Conservation (phyloP, 2,888 invertebrate genomes). For the Pseudeuparius sepicola region DNA sequence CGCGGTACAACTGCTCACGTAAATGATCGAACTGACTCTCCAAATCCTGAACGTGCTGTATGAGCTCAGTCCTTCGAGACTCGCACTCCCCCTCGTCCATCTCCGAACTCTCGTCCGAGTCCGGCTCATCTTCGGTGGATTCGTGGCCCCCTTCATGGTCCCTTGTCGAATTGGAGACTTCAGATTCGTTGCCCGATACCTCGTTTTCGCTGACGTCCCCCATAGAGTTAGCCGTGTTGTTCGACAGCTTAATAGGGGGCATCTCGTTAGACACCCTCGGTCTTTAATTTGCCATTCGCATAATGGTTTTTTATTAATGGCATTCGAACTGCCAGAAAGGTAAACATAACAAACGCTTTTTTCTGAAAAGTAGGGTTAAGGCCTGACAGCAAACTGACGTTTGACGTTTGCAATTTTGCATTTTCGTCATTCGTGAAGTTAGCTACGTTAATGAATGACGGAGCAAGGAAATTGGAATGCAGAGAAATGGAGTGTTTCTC, state of each 20-base stretch:
- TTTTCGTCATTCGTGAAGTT: too few species aligned
- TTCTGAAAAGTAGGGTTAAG: too few species aligned
- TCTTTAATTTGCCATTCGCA: too few species aligned
- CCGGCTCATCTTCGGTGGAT: slow-evolving; percentile 71
- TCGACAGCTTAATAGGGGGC: slow-evolving; percentile 56
- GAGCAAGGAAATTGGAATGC: too few species aligned
- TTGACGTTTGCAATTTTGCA: too few species aligned
- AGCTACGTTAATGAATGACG: too few species aligned
- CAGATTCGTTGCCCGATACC: slow-evolving; percentile 60
- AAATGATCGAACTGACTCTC: slow-evolving; percentile 82
- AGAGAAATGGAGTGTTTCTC: too few species aligned
- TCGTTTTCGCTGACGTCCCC: slow-evolving; percentile 56
- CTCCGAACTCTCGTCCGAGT: slow-evolving; percentile 77
- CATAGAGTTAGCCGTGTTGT: slow-evolving; percentile 31
- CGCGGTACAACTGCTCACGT: slow-evolving; percentile 81
- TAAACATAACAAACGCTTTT: too few species aligned
- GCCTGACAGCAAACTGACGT: too few species aligned
- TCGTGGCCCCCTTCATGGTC: slow-evolving; percentile 55
- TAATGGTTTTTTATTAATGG: too few species aligned
- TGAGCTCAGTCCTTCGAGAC: slow-evolving; percentile 66
- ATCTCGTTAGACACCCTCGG: too few species aligned
- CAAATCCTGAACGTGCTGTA: slow-evolving; percentile 77
- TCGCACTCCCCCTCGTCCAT: slow-evolving; percentile 90
- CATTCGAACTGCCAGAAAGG: too few species aligned
- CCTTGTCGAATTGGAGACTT: slow-evolving; percentile 56